These are phyloP conservation scores for Esperia sulphurella DNA, from an alignment of 2,888 invertebrate species.

Conservation along the genomic window DNA sequence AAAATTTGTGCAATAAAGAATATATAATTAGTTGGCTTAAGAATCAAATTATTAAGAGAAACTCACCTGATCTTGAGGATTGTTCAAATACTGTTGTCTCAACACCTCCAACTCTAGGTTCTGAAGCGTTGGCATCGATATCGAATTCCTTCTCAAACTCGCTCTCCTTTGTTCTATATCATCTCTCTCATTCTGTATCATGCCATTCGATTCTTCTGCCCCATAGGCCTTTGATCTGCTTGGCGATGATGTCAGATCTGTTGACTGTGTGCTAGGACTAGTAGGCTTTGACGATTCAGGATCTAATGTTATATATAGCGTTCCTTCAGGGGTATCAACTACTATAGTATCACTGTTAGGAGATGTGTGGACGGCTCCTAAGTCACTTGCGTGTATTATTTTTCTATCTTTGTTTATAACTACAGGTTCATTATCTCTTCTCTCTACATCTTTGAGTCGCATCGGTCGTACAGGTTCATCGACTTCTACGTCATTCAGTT, in stretches of 20 bases:
- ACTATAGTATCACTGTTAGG: slow-evolving; percentile 69
- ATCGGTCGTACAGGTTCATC: slow-evolving; percentile 42
- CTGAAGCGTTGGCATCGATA: slow-evolving; percentile 86
- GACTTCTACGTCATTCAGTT: slow-evolving; percentile 38
- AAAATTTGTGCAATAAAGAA: no score
- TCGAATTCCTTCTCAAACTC: slow-evolving; percentile 82
- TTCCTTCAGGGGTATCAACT: slow-evolving; percentile 70
- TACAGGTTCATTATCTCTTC: slow-evolving; percentile 18
- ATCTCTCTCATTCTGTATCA: slow-evolving; percentile 49
- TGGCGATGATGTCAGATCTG: slow-evolving; percentile 37
- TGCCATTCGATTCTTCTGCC: slow-evolving; percentile 43
- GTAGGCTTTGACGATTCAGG: slow-evolving; percentile 46
- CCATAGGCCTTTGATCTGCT: slow-evolving; percentile 49
- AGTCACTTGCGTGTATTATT: slow-evolving; percentile 50
- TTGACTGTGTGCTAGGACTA: slow-evolving; percentile 36
- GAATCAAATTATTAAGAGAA: background rate
- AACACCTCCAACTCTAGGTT: slow-evolving; percentile 82
- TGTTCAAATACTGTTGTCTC: slow-evolving; percentile 58
- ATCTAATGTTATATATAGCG: slow-evolving; percentile 65
- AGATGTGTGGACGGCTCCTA: slow-evolving; percentile 54
- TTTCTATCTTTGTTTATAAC: slow-evolving; percentile 20
- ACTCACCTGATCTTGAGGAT: slow-evolving; percentile 56
- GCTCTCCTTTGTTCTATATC: slow-evolving; percentile 42
- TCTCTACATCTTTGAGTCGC: slow-evolving; percentile 32
- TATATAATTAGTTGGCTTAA: no score